phyloP scores from a whole-genome alignment of 2,888 invertebrate species.

The Herminia tarsipennalis region DNA sequence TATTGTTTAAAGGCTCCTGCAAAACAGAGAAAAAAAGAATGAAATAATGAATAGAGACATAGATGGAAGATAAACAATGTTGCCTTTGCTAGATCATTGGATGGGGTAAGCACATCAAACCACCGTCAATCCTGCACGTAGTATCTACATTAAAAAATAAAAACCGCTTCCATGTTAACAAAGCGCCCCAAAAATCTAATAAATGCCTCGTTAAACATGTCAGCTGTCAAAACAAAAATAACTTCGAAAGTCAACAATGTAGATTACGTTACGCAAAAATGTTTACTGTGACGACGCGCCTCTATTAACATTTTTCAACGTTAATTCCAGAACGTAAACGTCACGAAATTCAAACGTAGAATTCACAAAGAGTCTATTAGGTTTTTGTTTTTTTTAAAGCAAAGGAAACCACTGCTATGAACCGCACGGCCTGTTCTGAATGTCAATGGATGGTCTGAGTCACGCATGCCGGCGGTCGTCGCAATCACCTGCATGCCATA shows the following conservation, averaged over 20 bases:
- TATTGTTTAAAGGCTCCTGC: too few species aligned
- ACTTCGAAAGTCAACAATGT: background rate
- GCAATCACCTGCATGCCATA: slow-evolving; percentile 56
- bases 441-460: slow-evolving; percentile 57
- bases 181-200: too few species aligned
- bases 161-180: too few species aligned
- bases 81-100: too few species aligned
- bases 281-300: background rate
- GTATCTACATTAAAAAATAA: too few species aligned
- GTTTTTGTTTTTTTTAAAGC: slow-evolving; percentile 18
- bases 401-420: slow-evolving; percentile 40
- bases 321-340: background rate
- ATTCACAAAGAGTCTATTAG: background rate
- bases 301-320: background rate
- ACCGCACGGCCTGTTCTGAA: slow-evolving; percentile 48
- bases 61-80: too few species aligned
- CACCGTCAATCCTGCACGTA: too few species aligned
- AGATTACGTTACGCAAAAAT: slow-evolving; percentile 2
- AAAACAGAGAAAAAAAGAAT: too few species aligned
- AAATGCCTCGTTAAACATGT: background rate
- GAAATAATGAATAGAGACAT: too few species aligned
- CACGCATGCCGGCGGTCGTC: slow-evolving; percentile 46
- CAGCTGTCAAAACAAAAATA: slow-evolving; percentile 6
- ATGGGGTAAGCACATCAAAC: too few species aligned
- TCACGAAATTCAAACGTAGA: background rate